Base-by-base conservation (phyloP, 2,797 vertebrate species). In the Sebastes taczanowskii region DNA sequence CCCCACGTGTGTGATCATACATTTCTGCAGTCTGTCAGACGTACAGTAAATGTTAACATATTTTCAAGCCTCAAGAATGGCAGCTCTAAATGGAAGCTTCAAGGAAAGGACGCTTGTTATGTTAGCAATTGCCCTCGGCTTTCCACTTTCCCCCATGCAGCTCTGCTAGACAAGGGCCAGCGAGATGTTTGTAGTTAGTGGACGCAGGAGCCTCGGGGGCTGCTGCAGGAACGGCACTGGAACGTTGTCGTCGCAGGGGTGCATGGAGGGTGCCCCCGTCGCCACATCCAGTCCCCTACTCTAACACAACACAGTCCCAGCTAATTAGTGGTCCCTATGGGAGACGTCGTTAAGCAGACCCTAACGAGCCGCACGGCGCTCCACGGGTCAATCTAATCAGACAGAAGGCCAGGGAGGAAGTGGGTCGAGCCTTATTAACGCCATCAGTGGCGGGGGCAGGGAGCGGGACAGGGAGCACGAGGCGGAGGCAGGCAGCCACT, bases 311-410 rank as follows among this genome's bases (percentile, higher is more conserved):
- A 93, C 96, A 96, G 96, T 96, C 94, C 91, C 92, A 79, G 94
- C 94, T 96, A 96, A 96, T 96, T 96, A 96, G 95, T 95, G 95
- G 93, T 95, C 96, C 95, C 96, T 79, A 94, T 95, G 96, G 96
- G 96, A 95, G 95, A 94, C 93, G 84, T 96, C 93, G 95, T 96
- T 96, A 96, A 95, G 95, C 93, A 86, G 89, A 90, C 91, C 95
- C 95, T 96, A 96, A 96, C 96, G 94, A 96, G 96, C 92, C 88
- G 85, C 94, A 34, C 93, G 84, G 95, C 95, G 91, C 95, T 95
- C 94, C 87, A 91, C 88, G 77, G 95, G 95, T 96, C 95, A 95
- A 95, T 95, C 95, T 95, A 96, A 96, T 96, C 95, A 96, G 95
- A 96, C 95, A 95, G 93, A 94, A 86, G 94, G 94, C 93, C 94